These are phyloP conservation scores for Holacanthus passer DNA, from an alignment of 2,113 vertebrate species.

Conservation along the genomic window DNA sequence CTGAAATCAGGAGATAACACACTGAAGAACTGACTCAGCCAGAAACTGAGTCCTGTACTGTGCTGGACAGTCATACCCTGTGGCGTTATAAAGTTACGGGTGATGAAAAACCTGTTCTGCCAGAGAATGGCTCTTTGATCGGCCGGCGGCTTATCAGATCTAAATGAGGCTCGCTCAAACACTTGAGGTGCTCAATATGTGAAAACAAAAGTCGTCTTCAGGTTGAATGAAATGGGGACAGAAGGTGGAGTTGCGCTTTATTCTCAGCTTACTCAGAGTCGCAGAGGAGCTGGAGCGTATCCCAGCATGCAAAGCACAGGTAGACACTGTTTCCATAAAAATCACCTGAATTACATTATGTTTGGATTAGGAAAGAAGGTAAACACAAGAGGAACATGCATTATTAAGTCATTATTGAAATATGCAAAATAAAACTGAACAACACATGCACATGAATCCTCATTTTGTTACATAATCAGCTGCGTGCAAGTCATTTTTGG, in stretches of 20 bases:
- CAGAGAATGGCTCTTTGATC: conserved; percentile 19
- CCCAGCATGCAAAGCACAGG: neutral
- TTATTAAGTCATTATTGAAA: neutral
- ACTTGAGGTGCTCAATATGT: neutral
- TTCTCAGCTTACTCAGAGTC: neutral
- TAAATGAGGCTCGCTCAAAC: neutral
- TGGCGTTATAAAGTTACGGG: conserved; percentile 1
- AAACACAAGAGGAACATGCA: neutral
- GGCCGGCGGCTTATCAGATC: conserved; percentile 48
- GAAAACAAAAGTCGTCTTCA: neutral
- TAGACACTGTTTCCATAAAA: neutral
- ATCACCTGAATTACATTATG: neutral
- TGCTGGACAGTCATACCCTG: neutral
- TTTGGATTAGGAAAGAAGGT: conserved; percentile 6
- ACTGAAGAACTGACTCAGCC: neutral
- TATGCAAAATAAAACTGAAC: neutral
- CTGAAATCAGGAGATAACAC: conserved; percentile 48
- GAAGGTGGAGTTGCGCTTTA: neutral
- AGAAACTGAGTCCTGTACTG: neutral
- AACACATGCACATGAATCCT: neutral
- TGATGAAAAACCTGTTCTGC: conserved; percentile 34
- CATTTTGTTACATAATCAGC: neutral
- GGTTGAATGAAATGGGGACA: neutral
- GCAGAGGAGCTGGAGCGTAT: neutral
- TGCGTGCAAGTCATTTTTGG: conserved; percentile 4